Percentiles rank a stretch among this genome's conserved stretches.
phyloP scores from a whole-genome alignment of 2,888 invertebrate species.

The Cephus nigrinus region DNA sequence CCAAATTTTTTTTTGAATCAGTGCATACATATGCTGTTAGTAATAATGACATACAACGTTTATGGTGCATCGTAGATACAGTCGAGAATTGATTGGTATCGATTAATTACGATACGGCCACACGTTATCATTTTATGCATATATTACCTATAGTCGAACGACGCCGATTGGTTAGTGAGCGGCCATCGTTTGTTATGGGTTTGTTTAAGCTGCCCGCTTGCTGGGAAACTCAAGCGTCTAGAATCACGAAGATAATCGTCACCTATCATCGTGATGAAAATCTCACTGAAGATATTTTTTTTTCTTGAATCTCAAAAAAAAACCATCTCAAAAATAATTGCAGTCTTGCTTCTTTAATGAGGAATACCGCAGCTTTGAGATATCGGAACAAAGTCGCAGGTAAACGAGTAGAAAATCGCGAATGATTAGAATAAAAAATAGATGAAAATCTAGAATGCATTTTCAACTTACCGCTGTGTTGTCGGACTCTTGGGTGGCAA shows the following conservation, averaged over 20 bases:
- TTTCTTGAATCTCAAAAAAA: neutral
- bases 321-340: conserved; percentile 1
- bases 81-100: too few relatives aligned
- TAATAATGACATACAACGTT: neutral
- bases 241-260: conserved; percentile 50
- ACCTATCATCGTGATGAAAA: neutral
- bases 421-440: neutral
- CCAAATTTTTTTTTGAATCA: neutral
- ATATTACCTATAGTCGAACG: conserved; percentile 65
- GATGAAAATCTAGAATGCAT: too few relatives aligned
- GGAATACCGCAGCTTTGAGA: conserved; percentile 3
- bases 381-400: conserved; percentile 13
- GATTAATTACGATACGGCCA: too few relatives aligned
- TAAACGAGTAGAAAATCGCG: neutral
- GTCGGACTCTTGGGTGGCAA: conserved; percentile 86
- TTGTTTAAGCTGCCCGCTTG: conserved; percentile 62
- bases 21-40: neutral
- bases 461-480: conserved; percentile 72
- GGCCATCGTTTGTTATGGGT: conserved; percentile 64
- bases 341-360: neutral
- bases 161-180: conserved; percentile 63
- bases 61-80: too few relatives aligned
- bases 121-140: conserved; percentile 12
- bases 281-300: neutral
- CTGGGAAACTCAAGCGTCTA: conserved; percentile 67